Percentiles rank a stretch among this genome's conserved stretches.
Conservation (phyloP, 2,113 vertebrate species). For the Perccottus glenii region DNA sequence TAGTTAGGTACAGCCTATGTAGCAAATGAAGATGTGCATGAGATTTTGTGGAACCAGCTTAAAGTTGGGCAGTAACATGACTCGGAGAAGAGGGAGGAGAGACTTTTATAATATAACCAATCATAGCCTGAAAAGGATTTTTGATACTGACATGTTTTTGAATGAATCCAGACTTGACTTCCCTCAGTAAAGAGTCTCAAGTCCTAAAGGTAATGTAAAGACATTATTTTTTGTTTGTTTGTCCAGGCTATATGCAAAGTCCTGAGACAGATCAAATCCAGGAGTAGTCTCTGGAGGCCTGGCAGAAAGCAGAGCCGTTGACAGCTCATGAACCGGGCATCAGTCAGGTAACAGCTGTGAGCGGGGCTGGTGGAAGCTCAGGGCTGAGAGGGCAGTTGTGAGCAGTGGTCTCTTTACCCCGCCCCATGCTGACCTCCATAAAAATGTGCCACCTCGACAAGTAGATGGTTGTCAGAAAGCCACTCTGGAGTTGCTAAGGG, state of each 20-base stretch:
- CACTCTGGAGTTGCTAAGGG: conserved; percentile 48
- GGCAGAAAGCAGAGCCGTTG: conserved; percentile 51
- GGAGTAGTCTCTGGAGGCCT: conserved; percentile 35
- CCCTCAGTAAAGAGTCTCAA: neutral
- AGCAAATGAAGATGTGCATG: too few relatives aligned
- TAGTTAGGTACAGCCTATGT: too few relatives aligned
- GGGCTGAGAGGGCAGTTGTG: conserved; percentile 49
- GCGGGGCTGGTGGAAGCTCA: conserved; percentile 30
- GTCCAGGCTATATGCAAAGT: conserved; percentile 50
- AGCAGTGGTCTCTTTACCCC: conserved; percentile 16
- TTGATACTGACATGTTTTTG: too few relatives aligned
- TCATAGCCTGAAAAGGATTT: too few relatives aligned
- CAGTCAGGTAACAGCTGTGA: conserved; percentile 77
- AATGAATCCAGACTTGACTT: neutral
- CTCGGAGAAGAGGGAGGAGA: too few relatives aligned
- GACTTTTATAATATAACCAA: too few relatives aligned
- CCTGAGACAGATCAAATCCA: conserved; percentile 44
- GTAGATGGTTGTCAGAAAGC: conserved; percentile 51
- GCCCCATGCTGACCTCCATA: neutral
- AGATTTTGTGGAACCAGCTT: too few relatives aligned
- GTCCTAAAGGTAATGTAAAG: neutral
- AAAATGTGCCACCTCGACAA: conserved; percentile 69
- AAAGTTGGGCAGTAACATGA: too few relatives aligned
- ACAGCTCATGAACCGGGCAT: conserved; percentile 68
- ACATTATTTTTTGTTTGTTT: conserved; percentile 41